Evolutionary conservation across 2,888 invertebrate genomes (phyloP).

Genomic region (Lasioglossum villosulum): DNA sequence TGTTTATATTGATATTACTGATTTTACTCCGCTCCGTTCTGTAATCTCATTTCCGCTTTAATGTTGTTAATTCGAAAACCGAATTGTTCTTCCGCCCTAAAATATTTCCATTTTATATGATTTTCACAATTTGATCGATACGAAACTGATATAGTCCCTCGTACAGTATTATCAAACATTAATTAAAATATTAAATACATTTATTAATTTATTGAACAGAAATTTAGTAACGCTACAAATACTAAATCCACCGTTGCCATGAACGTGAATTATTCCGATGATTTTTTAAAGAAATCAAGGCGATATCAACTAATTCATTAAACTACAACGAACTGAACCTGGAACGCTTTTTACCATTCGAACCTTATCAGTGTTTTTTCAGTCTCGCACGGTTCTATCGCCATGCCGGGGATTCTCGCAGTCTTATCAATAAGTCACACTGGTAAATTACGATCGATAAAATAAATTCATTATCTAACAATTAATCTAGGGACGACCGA

Average conservation of each 20-base stretch:
- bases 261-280: background rate
- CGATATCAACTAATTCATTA: background rate
- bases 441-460: too few relatives aligned
- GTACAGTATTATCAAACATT: too few relatives aligned
- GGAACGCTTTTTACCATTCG: background rate
- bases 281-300: background rate
- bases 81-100: too few relatives aligned
- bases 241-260: background rate
- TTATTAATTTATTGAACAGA: too few relatives aligned
- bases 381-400: background rate
- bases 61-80: background rate
- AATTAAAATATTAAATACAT: too few relatives aligned
- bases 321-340: background rate
- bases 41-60: background rate
- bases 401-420: background rate
- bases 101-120: too few relatives aligned
- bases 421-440: background rate
- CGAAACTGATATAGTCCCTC: too few relatives aligned
- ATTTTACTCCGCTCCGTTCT: background rate
- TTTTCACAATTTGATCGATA: too few relatives aligned
- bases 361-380: background rate
- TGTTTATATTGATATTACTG: too few relatives aligned
- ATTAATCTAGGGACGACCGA: too few relatives aligned
- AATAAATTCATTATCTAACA: too few relatives aligned
- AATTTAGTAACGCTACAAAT: too few relatives aligned